phyloP scores from a whole-genome alignment of 1,140 invertebrate species.

The Musca domestica region DNA sequence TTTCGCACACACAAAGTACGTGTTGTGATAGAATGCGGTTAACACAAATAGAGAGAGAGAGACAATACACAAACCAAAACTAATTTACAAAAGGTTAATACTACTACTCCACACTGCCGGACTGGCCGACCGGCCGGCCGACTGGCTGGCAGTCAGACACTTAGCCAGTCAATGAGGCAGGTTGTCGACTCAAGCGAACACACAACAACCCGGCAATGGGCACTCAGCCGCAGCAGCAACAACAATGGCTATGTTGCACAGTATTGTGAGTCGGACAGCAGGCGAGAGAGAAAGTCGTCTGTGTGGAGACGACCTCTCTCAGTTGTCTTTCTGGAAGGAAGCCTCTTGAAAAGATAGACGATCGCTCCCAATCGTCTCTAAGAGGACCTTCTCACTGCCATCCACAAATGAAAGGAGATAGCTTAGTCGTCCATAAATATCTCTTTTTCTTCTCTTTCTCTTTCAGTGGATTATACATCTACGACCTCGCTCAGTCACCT shows the following conservation, averaged over 20 bases:
- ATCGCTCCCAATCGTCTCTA: too few species aligned
- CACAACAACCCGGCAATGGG: background rate
- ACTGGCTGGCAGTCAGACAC: background rate
- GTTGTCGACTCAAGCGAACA: background rate
- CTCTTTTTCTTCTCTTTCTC: too few species aligned
- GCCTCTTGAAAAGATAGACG: too few species aligned
- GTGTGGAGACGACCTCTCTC: too few species aligned
- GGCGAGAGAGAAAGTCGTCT: too few species aligned
- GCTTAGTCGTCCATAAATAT: too few species aligned
- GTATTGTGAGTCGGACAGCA: too few species aligned
- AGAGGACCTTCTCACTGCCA: too few species aligned
- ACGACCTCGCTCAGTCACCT: too few species aligned
- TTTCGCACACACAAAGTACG: slow-evolving; percentile 19
- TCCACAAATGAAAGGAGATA: too few species aligned
- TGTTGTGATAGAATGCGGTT: slow-evolving; percentile 22
- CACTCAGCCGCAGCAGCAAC: background rate
- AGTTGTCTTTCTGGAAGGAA: too few species aligned
- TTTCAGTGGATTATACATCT: too few species aligned
- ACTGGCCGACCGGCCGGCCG: background rate
- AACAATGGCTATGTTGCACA: background rate
- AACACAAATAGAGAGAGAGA: slow-evolving; percentile 19
- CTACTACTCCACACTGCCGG: background rate
- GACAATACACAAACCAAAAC: slow-evolving; percentile 20
- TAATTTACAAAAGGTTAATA: slow-evolving; percentile 23
- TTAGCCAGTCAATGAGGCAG: background rate